These are phyloP conservation scores for Neolamprologus cancellatus DNA, from an alignment of 2,113 vertebrate genomes.

Conservation along the genomic window DNA sequence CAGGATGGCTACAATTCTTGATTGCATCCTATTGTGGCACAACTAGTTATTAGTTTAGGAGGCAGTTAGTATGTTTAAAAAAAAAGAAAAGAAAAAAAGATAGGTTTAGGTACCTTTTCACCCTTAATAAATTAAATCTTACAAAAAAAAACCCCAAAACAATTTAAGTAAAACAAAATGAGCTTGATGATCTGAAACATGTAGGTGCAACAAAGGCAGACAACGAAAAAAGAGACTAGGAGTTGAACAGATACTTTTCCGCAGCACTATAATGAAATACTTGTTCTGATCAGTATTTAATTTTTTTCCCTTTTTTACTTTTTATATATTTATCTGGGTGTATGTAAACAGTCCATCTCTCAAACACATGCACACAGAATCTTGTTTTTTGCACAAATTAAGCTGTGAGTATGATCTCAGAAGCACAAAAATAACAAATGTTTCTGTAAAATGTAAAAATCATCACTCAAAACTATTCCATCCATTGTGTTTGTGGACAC, in stretches of 20 bases:
- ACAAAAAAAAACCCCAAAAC: accelerated
- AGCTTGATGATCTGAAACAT: background rate
- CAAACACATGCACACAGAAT: background rate
- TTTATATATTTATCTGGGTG: background rate
- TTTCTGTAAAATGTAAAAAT: background rate
- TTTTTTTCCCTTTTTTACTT: background rate
- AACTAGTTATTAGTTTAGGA: background rate
- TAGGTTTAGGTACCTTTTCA: background rate
- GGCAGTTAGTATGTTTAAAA: background rate
- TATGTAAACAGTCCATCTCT: background rate
- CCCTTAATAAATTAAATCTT: background rate
- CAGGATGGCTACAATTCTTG: background rate
- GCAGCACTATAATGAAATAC: background rate
- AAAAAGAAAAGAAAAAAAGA: background rate
- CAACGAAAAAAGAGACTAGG: background rate
- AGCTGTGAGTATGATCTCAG: background rate
- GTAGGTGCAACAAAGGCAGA: background rate
- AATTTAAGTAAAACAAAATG: background rate
- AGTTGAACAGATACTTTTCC: background rate
- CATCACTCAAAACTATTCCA: background rate
- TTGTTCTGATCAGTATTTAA: background rate
- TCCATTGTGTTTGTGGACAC: background rate
- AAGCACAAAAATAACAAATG: background rate
- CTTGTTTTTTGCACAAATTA: background rate
- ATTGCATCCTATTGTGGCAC: background rate